These are phyloP conservation scores for Caenorhabditis afra DNA, from an alignment of 2,888 invertebrate genomes.

Conservation along the genomic window DNA sequence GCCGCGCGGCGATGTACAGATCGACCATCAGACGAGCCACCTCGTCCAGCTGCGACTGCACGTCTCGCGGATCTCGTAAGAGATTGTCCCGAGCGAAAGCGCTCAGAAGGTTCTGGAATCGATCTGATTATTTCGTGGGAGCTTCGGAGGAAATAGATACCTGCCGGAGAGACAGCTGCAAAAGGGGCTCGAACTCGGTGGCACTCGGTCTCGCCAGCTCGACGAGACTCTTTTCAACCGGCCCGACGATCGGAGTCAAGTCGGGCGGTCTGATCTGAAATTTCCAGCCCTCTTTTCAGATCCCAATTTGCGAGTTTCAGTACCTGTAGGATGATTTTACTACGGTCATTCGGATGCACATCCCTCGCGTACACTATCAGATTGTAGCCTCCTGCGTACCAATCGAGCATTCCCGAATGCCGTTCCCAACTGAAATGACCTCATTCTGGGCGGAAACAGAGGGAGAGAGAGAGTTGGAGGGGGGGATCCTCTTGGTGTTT, in stretches of 20 bases:
- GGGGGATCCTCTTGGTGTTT: constrained; percentile 28
- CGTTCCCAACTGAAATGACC: constrained; percentile 68
- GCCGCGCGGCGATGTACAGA: constrained; percentile 49
- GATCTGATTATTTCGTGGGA: no score
- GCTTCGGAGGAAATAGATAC: constrained; percentile 1
- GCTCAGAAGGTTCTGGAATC: constrained; percentile 58
- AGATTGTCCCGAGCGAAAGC: constrained; percentile 53
- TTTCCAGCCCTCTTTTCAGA: not conserved
- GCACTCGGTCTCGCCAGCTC: constrained; percentile 56
- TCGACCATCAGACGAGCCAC: constrained; percentile 64
- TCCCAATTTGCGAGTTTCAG: not conserved
- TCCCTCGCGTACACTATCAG: constrained; percentile 66
- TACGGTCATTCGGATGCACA: constrained; percentile 65
- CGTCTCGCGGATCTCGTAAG: constrained; percentile 62
- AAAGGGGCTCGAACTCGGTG: constrained; percentile 62
- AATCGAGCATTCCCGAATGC: constrained; percentile 70
- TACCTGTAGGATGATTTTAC: constrained; percentile 65
- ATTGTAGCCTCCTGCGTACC: constrained; percentile 65
- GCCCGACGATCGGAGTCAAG: constrained; percentile 46
- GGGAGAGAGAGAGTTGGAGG: constrained; percentile 9
- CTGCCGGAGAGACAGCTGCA: constrained; percentile 63
- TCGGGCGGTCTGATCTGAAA: constrained; percentile 65
- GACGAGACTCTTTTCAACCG: constrained; percentile 48
- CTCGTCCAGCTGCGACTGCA: constrained; percentile 62
- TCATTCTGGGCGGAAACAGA: constrained; percentile 11